Evolutionary conservation across 64 coral and sea anemone genomes (phyloP), one percentile per base, ranked within the genome.

Genomic region (Astreopora myriophthalma): DNA sequence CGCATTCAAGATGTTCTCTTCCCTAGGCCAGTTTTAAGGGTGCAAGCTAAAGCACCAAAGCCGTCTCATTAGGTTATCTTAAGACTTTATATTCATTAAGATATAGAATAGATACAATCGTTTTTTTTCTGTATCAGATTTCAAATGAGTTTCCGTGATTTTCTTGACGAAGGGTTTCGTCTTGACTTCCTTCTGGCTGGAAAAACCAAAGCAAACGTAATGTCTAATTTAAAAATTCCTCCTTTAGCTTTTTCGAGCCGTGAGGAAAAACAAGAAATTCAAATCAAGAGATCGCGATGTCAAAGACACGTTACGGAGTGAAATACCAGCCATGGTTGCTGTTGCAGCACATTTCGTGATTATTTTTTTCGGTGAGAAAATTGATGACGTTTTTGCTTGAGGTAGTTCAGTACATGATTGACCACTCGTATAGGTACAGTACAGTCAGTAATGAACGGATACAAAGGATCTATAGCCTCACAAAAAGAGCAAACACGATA

Each of bases 81-180:
- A 83, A 39, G 17, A 65, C 37, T 83, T 36, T 64, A 57, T 46
- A 27, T 31, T 79, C 26, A 32, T 77, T 29, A 79, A 79, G 7
- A 37, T 32, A 31, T 31, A 10, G 27, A 22, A 60, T 6, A 80
- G 77, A 80, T 80, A 23, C 24, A 20, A 48, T 34, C 27, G 49
- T 32, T 52, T 64, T 38, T 78, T 78, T 64, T 60, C 65, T 16
- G 8, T 63, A 83, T 64, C 79, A 64, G 55, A 83, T 83, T 39
- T 83, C 79, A 64, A 65, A 83, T 65, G 13, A 37, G 52, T 83
- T 81, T 80, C 51, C 57, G 79, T 83, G 55, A 83, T 65, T 37
- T 52, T 66, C 1, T 19, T 13, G 30, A 80, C 3, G 75, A 11
- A 52, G 23, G 26, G 46, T 27, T 16, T 52, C 48, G 77, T 29